Base-by-base conservation (phyloP, 2,888 invertebrate species). In the Colostygia pectinataria region DNA sequence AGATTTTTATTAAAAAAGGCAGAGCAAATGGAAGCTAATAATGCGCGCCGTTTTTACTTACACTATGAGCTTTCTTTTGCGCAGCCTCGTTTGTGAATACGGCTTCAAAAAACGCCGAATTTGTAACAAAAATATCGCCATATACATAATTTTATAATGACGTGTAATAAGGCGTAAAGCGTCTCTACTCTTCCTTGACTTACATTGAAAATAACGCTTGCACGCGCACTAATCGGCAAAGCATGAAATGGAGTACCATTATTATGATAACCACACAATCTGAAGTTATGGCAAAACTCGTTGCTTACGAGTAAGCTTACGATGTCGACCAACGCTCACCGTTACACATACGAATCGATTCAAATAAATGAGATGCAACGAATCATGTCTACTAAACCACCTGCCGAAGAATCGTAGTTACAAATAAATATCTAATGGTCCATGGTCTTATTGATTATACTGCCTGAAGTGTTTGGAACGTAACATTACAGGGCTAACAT, bases 161-260 rank as follows among this genome's bases (percentile, higher is more conserved):
- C 51, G 38, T 55, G 33, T 52, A 53, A 43, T 63, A 61, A 66
- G 61, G 68, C 64, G 61, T 66, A 66, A 73, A 73, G 71, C 73
- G 57, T 71, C 59, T 70, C 66, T 68, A 66, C 57, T 61, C 58
- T 53, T 36, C 57, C 8, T 20, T 23, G 36, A 55, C 71, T 61
- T 56, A 70, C 74, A 78, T 68, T 61, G 43, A 74, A 77, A 75
- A 71, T 78, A 78, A 81, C 44, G 23, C 9, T 8, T 24, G 1
- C 9, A 46, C 20, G 14, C 10, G 2, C 29, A 44, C 13, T 24
- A 31, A 13, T 12, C 29, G 18, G 13, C 23, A 38, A 33, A 31
- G 9, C 25, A 28, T 23, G 4, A 13, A 23, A 12, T 18, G 7
- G 2, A 7, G n/a, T n/a, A n/a, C n/a, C n/a, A n/a, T n/a, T n/a